Conservation (phyloP, 2,888 invertebrate species). For the Callyntrura guangdongensis region DNA sequence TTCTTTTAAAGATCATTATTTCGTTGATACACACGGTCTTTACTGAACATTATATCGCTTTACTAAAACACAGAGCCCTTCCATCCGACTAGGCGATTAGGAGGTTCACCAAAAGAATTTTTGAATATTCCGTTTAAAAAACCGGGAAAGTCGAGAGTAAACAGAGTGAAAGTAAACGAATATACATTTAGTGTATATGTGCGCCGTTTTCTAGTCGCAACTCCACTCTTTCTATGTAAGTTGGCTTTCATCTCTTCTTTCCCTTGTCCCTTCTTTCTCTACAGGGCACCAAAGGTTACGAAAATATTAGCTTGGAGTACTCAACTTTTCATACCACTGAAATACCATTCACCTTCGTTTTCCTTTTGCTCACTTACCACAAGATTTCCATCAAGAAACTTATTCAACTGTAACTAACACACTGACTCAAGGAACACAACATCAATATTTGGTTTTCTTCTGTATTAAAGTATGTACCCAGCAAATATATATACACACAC, state of each 20-base stretch:
- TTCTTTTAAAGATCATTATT: too few relatives aligned
- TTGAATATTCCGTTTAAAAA: too few relatives aligned
- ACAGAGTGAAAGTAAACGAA: constrained; percentile 2
- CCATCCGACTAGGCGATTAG: too few relatives aligned
- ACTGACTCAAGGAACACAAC: constrained; percentile 60
- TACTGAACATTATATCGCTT: too few relatives aligned
- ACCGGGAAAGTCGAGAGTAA: not conserved
- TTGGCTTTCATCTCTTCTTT: not conserved
- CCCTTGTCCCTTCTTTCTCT: constrained; percentile 4
- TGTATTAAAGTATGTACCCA: constrained; percentile 16
- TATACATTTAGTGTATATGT: not conserved
- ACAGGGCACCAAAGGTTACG: constrained; percentile 27
- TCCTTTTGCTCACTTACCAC: constrained; percentile 30
- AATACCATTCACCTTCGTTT: constrained; percentile 28
- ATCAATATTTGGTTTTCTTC: constrained; percentile 68
- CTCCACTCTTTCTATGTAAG: not conserved
- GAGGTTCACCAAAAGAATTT: not conserved
- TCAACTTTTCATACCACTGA: constrained; percentile 23
- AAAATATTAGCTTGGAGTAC: constrained; percentile 31
- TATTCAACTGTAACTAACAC: constrained; percentile 73
- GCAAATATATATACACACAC: not conserved
- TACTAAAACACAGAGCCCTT: too few relatives aligned
- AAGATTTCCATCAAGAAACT: constrained; percentile 75
- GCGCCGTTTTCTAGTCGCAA: not conserved
- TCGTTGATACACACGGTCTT: too few relatives aligned